Evolutionary conservation across 2,113 vertebrate genomes (phyloP).

Genomic region (Gobiocypris rarus): DNA sequence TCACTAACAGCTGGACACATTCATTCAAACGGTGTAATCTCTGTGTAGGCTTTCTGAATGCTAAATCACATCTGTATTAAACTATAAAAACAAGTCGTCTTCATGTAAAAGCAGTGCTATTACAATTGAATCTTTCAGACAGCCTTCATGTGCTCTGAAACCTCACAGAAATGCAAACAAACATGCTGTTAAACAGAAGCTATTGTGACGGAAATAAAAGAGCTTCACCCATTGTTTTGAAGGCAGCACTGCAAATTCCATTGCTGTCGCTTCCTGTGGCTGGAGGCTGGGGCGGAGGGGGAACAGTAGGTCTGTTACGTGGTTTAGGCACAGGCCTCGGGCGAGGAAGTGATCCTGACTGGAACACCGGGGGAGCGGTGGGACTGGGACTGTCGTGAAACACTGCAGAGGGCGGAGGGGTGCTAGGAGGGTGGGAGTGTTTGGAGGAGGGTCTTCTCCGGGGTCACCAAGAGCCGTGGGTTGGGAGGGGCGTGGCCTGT

Average conservation of each 20-base stretch:
- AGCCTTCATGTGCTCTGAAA: background rate
- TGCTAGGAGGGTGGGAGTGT: conserved; percentile 90
- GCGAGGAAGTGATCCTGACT: conserved; percentile 82
- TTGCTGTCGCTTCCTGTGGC: conserved; percentile 59
- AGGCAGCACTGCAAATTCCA: conserved; percentile 70
- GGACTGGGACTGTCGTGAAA: conserved; percentile 67
- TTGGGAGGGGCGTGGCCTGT: conserved; percentile 73
- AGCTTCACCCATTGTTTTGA: conserved; percentile 86
- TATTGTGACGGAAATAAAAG: conserved; percentile 24
- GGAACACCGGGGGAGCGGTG: conserved; percentile 67
- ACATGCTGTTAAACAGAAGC: background rate
- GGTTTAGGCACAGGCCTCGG: conserved; percentile 91
- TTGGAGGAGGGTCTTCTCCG: conserved; percentile 79
- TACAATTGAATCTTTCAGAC: background rate
- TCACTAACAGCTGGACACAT: no score
- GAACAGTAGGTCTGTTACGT: conserved; percentile 87
- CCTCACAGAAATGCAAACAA: conserved; percentile 18
- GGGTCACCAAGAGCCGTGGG: conserved; percentile 67
- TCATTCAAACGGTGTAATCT: background rate
- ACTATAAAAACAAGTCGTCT: background rate
- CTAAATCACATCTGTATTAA: background rate
- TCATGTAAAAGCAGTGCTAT: background rate
- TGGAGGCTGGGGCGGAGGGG: conserved; percentile 89
- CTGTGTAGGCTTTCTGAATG: background rate
- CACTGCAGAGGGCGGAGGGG: conserved; percentile 76